Evolutionary conservation across 2,888 invertebrate genomes (phyloP).

Genomic region (Drosophila mayaguana): DNA sequence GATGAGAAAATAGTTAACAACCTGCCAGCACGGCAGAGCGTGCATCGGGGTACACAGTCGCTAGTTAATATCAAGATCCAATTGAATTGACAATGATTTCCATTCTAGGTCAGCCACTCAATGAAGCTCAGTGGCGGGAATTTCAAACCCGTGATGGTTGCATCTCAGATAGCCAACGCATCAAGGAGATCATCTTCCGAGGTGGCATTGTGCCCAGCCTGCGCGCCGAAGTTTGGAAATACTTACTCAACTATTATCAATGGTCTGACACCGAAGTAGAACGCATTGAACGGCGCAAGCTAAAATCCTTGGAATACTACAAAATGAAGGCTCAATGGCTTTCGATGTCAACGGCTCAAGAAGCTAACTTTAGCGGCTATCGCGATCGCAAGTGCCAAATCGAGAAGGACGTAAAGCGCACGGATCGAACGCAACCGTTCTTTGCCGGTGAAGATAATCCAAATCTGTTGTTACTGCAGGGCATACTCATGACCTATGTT

Average conservation of each 20-base stretch:
- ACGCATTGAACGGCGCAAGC: constrained; percentile 89
- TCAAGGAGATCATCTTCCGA: constrained; percentile 95
- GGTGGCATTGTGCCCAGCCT: constrained; percentile 93
- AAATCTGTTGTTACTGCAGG: constrained; percentile 93
- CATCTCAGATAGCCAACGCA: constrained; percentile 90
- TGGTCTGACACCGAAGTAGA: constrained; percentile 93
- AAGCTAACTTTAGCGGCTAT: constrained; percentile 93
- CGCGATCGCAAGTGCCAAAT: constrained; percentile 96
- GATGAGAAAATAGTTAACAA: constrained; percentile 78
- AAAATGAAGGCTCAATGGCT: constrained; percentile 99
- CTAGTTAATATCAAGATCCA: background rate
- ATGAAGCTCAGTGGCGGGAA: constrained; percentile 92
- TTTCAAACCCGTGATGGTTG: constrained; percentile 92
- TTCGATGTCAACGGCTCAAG: constrained; percentile 94
- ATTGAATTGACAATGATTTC: background rate
- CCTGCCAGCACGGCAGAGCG: constrained; percentile 80
- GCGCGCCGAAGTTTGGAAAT: constrained; percentile 96
- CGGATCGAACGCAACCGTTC: constrained; percentile 95
- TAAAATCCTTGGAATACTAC: constrained; percentile 94
- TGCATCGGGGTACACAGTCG: constrained; percentile 71
- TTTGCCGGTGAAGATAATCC: constrained; percentile 97
- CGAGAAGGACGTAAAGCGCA: constrained; percentile 98
- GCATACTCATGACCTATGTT: constrained; percentile 98
- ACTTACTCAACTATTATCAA: constrained; percentile 93
- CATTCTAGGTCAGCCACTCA: constrained; percentile 88